Evolutionary conservation across 2,113 vertebrate genomes (phyloP), one percentile per base, ranked within the genome.

Genomic region (Protobothrops flavoviridis): DNA sequence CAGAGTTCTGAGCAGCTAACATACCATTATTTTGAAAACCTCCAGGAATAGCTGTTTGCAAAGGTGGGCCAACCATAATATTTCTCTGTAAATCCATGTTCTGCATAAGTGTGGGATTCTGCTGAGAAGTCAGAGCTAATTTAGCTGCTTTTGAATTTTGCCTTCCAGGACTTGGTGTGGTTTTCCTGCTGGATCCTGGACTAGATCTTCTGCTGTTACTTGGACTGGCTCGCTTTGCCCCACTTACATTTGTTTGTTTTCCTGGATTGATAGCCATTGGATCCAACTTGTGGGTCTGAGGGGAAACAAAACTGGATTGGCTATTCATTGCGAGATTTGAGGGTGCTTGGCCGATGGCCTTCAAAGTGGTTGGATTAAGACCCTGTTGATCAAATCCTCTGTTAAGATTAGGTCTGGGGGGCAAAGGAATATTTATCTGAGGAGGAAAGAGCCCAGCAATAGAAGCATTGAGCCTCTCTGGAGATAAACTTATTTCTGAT

Each of bases 301-400:
- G 96, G 74, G 97, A 92, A 90, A 96, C 91, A 95, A 98, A 98
- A 95, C 91, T 96, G 91, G 98, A 96, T 93, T 97, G 97, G 94
- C 89, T 98, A 94, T 96, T 98, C 94, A 98, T 94, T 20, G 97
- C 94, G 89, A 99, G 97, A 96, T 97, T 99, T 88, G 98, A 98
- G 85, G 99, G 99, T 57, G 99, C 99, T 97, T 99, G 99, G 39
- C 99, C 99, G 39, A 99, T 99, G 93, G 99, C 99, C 97, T 99
- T 99, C 91, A 99, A 96, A 94, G 99, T 99, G 94, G 99, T 99
- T 95, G 99, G 99, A 96, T 99, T 99, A 93, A 99, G 98, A 95
- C 99, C 99, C 95, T 99, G 99, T 95, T 99, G 99, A 97, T 99
- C 99, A 98, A 99, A 99, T 50, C 99, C 99, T 95, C 99, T 98